Base-by-base conservation (phyloP, 2,888 invertebrate genomes). In the Aromia moschata region DNA sequence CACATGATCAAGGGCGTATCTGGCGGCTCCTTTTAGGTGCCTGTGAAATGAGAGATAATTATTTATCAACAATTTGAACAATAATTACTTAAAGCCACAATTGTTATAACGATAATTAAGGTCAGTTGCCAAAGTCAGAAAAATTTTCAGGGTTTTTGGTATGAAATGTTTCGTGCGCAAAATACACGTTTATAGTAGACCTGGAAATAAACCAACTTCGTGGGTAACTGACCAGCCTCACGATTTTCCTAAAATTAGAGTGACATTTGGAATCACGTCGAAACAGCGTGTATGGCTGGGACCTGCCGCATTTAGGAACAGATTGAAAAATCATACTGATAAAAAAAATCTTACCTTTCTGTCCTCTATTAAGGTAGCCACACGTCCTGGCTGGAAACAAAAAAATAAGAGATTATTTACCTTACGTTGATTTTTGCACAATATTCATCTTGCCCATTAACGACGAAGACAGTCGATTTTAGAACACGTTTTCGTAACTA, bases 331-430 rank as follows among this genome's bases (percentile, higher is more conserved):
- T n/a, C 11, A n/a, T 25, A 25, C 3, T 25, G 7, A 4, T 16
- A 20, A 31, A 53, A 43, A 49, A 25, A 57, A 67, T 78, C 85
- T 86, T 83, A 95, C 94, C 85, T 92, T 87, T 75, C 86, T 85
- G 75, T 92, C 89, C 78, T 91, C 88, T 53, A 95, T 84, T 45
- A 96, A 84, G 15, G 95, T 96, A 9, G 92, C 96, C 31, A 96
- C 96, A 75, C 96, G 85, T 56, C 96, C 96, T 60, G 95, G 95
- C 95, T 96, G 87, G 63, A 89, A 89, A 78, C 81, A 83, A 77
- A 74, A 12, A 37, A 4, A 12, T 36, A n/a, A n/a, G n/a, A n/a
- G n/a, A n/a, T n/a, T n/a, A n/a, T n/a, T n/a, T n/a, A n/a, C n/a
- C n/a, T n/a, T n/a, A n/a, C n/a, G n/a, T n/a, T n/a, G n/a, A n/a